phyloP scores from a whole-genome alignment of 2,113 vertebrate species.

The Melozone crissalis region DNA sequence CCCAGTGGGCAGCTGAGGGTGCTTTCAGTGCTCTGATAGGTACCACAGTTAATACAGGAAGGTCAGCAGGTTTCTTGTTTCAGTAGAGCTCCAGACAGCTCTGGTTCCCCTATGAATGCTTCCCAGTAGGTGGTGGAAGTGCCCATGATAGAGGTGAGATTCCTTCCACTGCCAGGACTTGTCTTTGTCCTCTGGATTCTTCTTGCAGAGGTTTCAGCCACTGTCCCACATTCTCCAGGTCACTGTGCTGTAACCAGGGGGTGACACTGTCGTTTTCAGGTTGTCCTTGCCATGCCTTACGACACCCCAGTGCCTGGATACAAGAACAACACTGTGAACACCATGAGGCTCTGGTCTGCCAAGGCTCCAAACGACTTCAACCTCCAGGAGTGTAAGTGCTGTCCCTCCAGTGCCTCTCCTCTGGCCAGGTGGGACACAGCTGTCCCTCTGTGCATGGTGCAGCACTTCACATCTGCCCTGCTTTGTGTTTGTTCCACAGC shows the following conservation, averaged over 20 bases:
- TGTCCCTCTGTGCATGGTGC: background rate
- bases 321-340: conserved; percentile 90
- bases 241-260: background rate
- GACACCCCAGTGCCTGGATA: conserved; percentile 88
- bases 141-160: background rate
- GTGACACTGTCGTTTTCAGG: conserved; percentile 30
- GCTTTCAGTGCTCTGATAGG: background rate
- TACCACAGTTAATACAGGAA: background rate
- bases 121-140: background rate
- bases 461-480: background rate
- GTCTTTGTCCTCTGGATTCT: background rate
- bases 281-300: conserved; percentile 88
- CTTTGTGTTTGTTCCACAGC: background rate
- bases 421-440: background rate
- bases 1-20: background rate
- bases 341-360: conserved; percentile 90
- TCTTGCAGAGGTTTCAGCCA: background rate
- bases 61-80: background rate
- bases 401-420: background rate
- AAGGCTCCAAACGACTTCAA: conserved; percentile 90
- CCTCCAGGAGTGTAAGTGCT: conserved; percentile 83
- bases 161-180: background rate
- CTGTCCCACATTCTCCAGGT: background rate
- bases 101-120: background rate
- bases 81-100: background rate